Percentiles rank a stretch among this genome's conserved stretches.
phyloP scores from a whole-genome alignment of 1,140 invertebrate genomes.

The Drosophila malerkotliana region DNA sequence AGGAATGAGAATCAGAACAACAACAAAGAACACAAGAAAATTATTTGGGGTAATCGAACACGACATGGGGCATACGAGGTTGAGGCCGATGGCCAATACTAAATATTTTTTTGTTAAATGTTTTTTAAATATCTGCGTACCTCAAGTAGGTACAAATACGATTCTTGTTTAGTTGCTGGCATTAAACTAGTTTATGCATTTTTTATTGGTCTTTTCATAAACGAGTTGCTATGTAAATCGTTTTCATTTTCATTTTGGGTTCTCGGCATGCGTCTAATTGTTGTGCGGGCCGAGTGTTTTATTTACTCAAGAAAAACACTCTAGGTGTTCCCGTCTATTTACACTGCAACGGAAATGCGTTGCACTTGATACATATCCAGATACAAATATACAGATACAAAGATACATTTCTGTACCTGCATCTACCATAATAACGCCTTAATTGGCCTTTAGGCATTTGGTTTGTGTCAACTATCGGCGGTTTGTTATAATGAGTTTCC shows the following conservation, averaged over 20 bases:
- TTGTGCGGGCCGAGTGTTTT: slow-evolving; percentile 61
- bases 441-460: slow-evolving; percentile 72
- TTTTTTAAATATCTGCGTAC: slow-evolving; percentile 64
- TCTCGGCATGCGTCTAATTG: slow-evolving; percentile 68
- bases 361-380: slow-evolving; percentile 17
- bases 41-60: slow-evolving; percentile 80
- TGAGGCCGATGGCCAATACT: slow-evolving; percentile 10
- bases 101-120: slow-evolving; percentile 48
- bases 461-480: slow-evolving; percentile 68
- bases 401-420: slow-evolving; percentile 28
- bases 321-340: slow-evolving; percentile 27
- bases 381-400: slow-evolving; percentile 26
- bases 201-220: slow-evolving; percentile 69
- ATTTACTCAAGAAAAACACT: slow-evolving; percentile 63
- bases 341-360: slow-evolving; percentile 48
- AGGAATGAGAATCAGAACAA: slow-evolving; percentile 41
- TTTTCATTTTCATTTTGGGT: slow-evolving; percentile 20
- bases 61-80: slow-evolving; percentile 70
- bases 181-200: slow-evolving; percentile 64
- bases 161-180: slow-evolving; percentile 14
- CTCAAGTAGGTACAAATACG: not conserved
- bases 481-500: slow-evolving; percentile 76
- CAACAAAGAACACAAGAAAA: slow-evolving; percentile 35
- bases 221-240: slow-evolving; percentile 13
- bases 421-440: slow-evolving; percentile 47